Conservation (phyloP, 2,113 vertebrate genomes). For the Limanda limanda region DNA sequence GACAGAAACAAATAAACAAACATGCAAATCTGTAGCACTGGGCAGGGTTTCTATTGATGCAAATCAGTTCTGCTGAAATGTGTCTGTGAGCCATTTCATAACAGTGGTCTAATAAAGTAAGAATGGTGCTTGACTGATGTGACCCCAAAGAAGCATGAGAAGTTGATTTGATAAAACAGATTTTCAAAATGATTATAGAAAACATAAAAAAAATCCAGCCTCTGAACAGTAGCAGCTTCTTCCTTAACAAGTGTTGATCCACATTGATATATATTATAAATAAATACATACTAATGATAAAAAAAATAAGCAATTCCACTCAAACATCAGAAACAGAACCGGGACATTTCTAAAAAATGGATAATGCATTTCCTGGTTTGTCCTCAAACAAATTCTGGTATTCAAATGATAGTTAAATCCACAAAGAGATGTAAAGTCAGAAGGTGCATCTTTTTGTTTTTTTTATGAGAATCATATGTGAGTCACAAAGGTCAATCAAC, state of each 20-base stretch:
- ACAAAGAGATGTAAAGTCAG: neutral
- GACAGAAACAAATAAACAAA: conserved; percentile 54
- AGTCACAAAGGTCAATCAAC: too few species aligned
- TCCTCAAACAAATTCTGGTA: conserved; percentile 4
- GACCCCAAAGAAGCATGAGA: conserved; percentile 3
- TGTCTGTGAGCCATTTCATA: neutral
- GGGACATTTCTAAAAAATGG: neutral
- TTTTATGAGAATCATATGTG: neutral
- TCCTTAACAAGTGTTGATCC: neutral
- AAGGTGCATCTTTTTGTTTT: neutral
- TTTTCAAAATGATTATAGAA: conserved; percentile 28
- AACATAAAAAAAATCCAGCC: conserved; percentile 19
- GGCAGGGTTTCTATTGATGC: conserved; percentile 35
- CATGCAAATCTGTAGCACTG: conserved; percentile 21
- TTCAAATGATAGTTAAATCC: conserved; percentile 9
- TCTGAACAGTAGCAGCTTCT: conserved; percentile 1
- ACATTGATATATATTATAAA: conserved; percentile 9
- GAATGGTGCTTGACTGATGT: conserved; percentile 10
- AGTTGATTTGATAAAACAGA: neutral
- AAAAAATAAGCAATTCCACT: conserved; percentile 14
- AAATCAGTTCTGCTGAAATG: conserved; percentile 37
- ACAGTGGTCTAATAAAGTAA: conserved; percentile 1
- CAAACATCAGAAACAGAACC: conserved; percentile 1
- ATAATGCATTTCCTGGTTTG: conserved; percentile 22
- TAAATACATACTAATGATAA: neutral